Evolutionary conservation across 1,140 invertebrate genomes (phyloP).

Genomic region (Drosophila pseudoananassae): DNA sequence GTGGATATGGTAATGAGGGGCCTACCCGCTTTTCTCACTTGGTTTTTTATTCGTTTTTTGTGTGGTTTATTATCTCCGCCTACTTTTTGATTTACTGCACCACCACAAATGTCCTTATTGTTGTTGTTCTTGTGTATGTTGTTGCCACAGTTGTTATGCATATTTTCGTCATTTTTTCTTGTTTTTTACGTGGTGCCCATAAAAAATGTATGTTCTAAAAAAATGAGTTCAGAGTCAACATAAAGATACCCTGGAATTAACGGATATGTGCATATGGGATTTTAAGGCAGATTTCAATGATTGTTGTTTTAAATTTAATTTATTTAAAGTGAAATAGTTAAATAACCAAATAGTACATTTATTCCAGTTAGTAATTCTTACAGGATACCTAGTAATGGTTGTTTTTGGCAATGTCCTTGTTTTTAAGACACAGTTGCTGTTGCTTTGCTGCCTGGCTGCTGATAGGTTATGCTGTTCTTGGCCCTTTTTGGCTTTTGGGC

Average conservation of each 20-base stretch:
- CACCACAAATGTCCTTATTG: constrained; percentile 15
- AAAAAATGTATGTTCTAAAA: constrained; percentile 45
- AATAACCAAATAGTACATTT: not conserved
- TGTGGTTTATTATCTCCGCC: constrained; percentile 20
- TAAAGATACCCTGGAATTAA: not conserved
- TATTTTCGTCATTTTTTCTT: constrained; percentile 49
- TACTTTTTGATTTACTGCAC: constrained; percentile 36
- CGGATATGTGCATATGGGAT: no score
- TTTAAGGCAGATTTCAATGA: no score
- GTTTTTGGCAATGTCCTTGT: not conserved
- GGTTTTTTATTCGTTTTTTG: constrained; percentile 4
- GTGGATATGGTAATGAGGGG: constrained; percentile 18
- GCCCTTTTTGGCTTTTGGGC: constrained; percentile 35
- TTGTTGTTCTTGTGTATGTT: constrained; percentile 1
- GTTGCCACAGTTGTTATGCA: constrained; percentile 34
- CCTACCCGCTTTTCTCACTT: constrained; percentile 15
- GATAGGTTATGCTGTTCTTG: constrained; percentile 25
- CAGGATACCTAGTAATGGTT: not conserved
- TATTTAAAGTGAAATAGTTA: no score
- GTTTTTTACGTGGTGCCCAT: constrained; percentile 40
- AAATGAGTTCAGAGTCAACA: not conserved
- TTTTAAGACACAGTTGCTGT: constrained; percentile 12
- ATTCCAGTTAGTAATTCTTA: not conserved
- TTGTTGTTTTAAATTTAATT: no score
- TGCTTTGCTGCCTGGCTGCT: constrained; percentile 2